A percentile compares a stretch with the other conserved stretches of the same genome.
Conservation (phyloP, 2,113 vertebrate species). For the Rhinopomastus cyanomelas region DNA sequence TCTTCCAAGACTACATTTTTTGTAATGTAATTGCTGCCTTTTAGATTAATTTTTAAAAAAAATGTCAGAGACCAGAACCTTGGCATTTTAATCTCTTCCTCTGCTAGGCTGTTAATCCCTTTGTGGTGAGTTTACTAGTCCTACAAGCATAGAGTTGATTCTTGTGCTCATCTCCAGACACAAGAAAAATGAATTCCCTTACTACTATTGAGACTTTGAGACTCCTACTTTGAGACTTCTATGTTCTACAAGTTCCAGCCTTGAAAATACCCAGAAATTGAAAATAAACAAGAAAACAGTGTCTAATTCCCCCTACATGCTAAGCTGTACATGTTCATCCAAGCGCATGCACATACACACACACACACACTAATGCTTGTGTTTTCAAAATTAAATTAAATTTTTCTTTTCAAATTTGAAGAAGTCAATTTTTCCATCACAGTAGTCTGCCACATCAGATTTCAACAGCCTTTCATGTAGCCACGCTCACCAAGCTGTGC, state of each 20-base stretch:
- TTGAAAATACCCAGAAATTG: background rate
- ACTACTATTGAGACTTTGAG: background rate
- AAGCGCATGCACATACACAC: no score
- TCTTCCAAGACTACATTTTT: background rate
- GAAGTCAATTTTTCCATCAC: background rate
- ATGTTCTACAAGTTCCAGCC: background rate
- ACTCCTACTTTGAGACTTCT: background rate
- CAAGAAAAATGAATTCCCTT: background rate
- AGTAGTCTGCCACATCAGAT: constrained; percentile 31
- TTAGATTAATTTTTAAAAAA: background rate
- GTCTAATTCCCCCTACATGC: background rate
- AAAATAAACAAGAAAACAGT: background rate
- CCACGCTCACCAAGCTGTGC: constrained; percentile 15
- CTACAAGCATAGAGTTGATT: background rate
- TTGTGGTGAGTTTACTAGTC: background rate
- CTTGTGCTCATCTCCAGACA: background rate
- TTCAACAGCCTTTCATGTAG: constrained; percentile 11
- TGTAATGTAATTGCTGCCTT: background rate
- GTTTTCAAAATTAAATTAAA: background rate
- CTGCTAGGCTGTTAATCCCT: background rate
- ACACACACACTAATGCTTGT: background rate
- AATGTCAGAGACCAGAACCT: background rate
- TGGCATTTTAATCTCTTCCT: background rate
- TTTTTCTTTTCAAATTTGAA: background rate
- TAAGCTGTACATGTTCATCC: background rate